phyloP scores from a whole-genome alignment of 92 coral and sea anemone genomes.

The Actinostola sp. region DNA sequence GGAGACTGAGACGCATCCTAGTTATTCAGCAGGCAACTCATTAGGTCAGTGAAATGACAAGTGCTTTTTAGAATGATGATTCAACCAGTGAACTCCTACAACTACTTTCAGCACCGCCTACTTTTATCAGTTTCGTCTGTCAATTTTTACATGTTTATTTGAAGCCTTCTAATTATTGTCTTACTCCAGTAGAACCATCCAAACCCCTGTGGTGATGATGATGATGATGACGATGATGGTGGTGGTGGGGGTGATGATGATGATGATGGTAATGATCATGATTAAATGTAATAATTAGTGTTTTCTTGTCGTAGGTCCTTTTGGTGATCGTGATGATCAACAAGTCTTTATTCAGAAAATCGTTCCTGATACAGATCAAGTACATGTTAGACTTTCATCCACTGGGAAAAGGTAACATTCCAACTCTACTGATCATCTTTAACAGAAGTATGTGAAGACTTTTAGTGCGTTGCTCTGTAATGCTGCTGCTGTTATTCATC shows the following conservation, averaged over 20 bases:
- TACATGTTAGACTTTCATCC: constrained; percentile 89
- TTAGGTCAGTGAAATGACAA: constrained; percentile 65
- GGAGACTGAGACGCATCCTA: constrained; percentile 90
- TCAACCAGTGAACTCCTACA: no score
- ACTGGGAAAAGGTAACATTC: constrained; percentile 96
- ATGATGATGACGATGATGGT: background rate
- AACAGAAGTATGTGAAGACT: background rate
- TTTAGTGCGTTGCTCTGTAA: no score
- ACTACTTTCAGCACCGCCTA: no score
- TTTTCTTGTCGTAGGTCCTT: constrained; percentile 73
- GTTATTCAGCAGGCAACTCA: constrained; percentile 85
- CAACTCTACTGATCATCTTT: no score
- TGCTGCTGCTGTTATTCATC: no score
- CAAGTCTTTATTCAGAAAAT: constrained; percentile 96
- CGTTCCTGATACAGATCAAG: constrained; percentile 96
- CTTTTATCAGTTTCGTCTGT: no score
- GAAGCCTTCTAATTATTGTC: no score
- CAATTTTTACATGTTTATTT: no score
- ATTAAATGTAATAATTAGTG: background rate
- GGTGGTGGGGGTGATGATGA: background rate
- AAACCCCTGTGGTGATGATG: background rate
- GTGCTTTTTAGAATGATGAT: no score
- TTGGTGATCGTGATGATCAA: constrained; percentile 99
- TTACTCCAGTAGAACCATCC: no score
- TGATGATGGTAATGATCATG: background rate